Evolutionary conservation across 37 sponge, comb jelly and placozoan genomes (phyloP).

Genomic region (Diacarnus erythraeanus): DNA sequence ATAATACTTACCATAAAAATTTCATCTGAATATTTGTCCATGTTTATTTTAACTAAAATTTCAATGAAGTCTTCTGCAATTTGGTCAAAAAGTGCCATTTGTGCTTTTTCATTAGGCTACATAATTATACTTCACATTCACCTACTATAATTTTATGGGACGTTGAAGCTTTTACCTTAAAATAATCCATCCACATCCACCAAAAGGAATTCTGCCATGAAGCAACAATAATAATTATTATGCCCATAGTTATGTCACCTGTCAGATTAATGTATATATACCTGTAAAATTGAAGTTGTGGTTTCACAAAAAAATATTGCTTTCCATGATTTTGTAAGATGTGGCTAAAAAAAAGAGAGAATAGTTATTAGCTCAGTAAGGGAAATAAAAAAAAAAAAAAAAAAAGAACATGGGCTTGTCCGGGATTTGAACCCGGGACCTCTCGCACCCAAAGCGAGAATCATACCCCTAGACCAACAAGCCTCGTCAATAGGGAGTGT

Average conservation of each 20-base stretch:
- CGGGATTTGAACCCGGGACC: slow-evolving; percentile 94
- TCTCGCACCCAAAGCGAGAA: slow-evolving; percentile 93
- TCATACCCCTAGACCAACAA: slow-evolving; percentile 92
- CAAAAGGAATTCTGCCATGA: slow-evolving; percentile 74
- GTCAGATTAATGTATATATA: neutral
- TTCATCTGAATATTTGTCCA: slow-evolving; percentile 41
- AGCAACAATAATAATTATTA: neutral
- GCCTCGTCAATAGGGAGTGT: slow-evolving; percentile 27
- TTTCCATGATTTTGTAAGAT: slow-evolving; percentile 42
- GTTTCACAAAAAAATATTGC: slow-evolving; percentile 59
- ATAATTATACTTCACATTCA: neutral
- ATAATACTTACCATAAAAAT: slow-evolving; percentile 51
- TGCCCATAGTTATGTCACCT: neutral
- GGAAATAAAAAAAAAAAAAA: slow-evolving; percentile 17
- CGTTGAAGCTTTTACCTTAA: slow-evolving; percentile 36
- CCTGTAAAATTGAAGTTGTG: slow-evolving; percentile 53
- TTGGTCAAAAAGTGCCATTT: slow-evolving; percentile 47
- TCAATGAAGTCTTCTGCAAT: slow-evolving; percentile 48
- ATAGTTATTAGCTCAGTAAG: neutral
- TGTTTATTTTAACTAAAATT: slow-evolving; percentile 6
- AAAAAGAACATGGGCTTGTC: slow-evolving; percentile 79
- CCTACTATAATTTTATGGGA: neutral
- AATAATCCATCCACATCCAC: slow-evolving; percentile 79
- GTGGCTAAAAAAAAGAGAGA: neutral
- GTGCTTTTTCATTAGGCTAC: slow-evolving; percentile 49